Conservation (phyloP, 2,888 invertebrate species). For the Drosophila bunnanda region DNA sequence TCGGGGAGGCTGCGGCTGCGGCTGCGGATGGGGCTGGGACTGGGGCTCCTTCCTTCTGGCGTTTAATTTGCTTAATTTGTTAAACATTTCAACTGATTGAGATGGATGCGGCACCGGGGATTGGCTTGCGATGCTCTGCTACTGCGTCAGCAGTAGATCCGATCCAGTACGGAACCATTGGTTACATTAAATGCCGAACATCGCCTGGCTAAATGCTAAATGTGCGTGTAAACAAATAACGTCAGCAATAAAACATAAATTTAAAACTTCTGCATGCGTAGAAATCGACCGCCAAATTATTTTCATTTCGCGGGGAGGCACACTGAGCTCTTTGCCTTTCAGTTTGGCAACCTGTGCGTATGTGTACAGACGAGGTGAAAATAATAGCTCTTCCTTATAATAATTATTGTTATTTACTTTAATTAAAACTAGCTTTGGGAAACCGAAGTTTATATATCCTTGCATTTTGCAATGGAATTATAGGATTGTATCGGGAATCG, state of each 20-base stretch:
- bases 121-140: conserved; percentile 41
- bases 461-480: too few species aligned
- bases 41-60: conserved; percentile 13
- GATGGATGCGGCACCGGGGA: conserved; percentile 51
- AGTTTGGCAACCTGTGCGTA: conserved; percentile 45
- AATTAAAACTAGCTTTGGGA: too few species aligned
- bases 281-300: conserved; percentile 75
- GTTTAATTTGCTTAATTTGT: conserved; percentile 47
- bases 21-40: too few species aligned
- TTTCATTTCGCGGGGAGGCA: conserved; percentile 44
- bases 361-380: conserved; percentile 17
- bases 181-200: conserved; percentile 65
- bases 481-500: too few species aligned
- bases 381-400: not conserved
- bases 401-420: not conserved
- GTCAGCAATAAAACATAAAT: conserved; percentile 78
- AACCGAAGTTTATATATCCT: too few species aligned
- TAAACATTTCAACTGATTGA: conserved; percentile 51
- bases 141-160: conserved; percentile 58
- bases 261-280: conserved; percentile 71
- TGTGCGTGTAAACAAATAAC: conserved; percentile 79
- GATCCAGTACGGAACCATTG: conserved; percentile 18
- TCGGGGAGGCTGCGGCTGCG: too few species aligned
- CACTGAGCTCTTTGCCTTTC: conserved; percentile 16
- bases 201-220: conserved; percentile 49